Base-by-base conservation (phyloP, 2,113 vertebrate species). In the Pelmatolapia mariae region DNA sequence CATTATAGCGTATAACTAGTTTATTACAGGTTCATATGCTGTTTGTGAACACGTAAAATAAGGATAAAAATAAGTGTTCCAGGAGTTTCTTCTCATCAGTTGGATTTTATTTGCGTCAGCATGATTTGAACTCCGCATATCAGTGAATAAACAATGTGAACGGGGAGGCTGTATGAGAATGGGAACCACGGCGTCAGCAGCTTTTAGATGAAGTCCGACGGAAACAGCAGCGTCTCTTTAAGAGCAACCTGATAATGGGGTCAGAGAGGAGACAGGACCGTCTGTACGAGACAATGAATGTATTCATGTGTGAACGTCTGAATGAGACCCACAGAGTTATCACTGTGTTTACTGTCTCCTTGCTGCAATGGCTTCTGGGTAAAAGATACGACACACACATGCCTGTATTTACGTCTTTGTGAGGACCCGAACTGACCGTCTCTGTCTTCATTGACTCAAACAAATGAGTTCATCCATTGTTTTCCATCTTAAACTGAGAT, bases 261-360 rank as follows among this genome's bases (percentile, higher is more conserved):
- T 92, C 89, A 90, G 79, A 71, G 85, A 76, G 78, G 81, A 86
- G 91, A 92, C 84, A 43, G 61, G n/a, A 68, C 71, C 47, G 81
- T 89, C 81, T 89, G 76, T 76, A 73, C 8, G 81, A 80, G 80
- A 94, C 86, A 94, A 93, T 87, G 89, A 81, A 36, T 68, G 87
- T 82, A 93, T 91, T 94, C 91, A 94, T 87, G 90, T 82, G 89
- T 90, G 81, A 90, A 86, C 13, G 10, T 78, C 52, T 87, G 87
- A 93, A 86, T 89, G 61, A 85, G 83, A 90, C 80, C 16, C 57
- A 43, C 85, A 52, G 43, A 50, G 73, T 78, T 78, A 78, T 86
- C 81, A 33, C 78, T 92, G 85, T 87, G 86, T 90, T 86, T 85
- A 85, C 84, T 90, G 80, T 88, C 85, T 82, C 63, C 15, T 52